Evolutionary conservation across 37 sponge, comb jelly and placozoan genomes (phyloP), one percentile per base, ranked within the genome.

Genomic region (Diacarnus erythraeanus): DNA sequence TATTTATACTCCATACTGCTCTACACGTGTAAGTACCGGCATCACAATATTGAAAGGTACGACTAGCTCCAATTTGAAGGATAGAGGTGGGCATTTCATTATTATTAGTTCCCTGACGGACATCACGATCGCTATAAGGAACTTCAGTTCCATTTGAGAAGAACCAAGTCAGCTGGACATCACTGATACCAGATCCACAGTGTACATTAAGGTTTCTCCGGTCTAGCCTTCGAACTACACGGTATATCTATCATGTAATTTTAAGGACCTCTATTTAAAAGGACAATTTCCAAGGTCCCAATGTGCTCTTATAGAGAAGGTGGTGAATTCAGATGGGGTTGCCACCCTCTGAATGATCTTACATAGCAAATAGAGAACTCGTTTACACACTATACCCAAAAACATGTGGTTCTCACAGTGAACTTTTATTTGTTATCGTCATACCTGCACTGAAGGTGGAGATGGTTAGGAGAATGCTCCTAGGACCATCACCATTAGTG

Each of bases 401-500:
- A 47, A 15, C 12, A 12, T 6, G 51, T 47, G 51, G 51, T 47
- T 47, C 12, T 47, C 12, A 47, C 51, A 47, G 10, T 12, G 12
- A 47, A 47, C 12, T 15, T 47, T 47, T 47, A 47, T 12, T 47
- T 6, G 6, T 12, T 47, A 47, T 12, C 12, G 12, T 12, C 41
- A 8, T 60, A 76, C 59, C 77, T 60, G 36, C 42, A 35, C 22
- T 23, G 17, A 21, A 25, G 20, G 83, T 82, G n/a, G 74, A 21
- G 23, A 43, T 75, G 65, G 75, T 74, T 10, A 82, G 66, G 30
- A 44, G 57, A 21, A 74, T 60, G 33, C 54, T 64, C 26, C 83
- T 74, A 3, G 83, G 83, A 1, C 83, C 83, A 74, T 82, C 75
- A 33, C 27, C 66, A 37, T 66, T 43, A n/a, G 83, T 82, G 83